Percentiles rank a stretch among this genome's conserved stretches.
Conservation (phyloP, 2,113 vertebrate genomes). For the Pseudopodoces humilis region DNA sequence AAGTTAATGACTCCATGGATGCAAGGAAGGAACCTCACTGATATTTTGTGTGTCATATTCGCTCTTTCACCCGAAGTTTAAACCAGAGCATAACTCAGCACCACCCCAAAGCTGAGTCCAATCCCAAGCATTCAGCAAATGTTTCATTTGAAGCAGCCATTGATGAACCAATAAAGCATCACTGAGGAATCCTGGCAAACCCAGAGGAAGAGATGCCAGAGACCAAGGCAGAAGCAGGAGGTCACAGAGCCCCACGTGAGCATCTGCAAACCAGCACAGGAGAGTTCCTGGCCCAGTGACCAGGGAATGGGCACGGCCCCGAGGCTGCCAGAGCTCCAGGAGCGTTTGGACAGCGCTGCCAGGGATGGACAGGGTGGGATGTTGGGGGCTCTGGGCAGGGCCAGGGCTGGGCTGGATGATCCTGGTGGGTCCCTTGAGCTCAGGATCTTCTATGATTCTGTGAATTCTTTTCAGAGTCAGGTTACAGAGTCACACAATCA, state of each 20-base stretch:
- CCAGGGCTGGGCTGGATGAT: fast-evolving
- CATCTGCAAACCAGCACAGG: background rate
- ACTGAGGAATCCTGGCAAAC: background rate
- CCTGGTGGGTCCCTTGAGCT: background rate
- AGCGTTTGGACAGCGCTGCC: background rate
- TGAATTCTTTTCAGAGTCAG: background rate
- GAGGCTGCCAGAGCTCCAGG: background rate
- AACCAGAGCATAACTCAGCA: background rate
- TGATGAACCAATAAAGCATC: background rate
- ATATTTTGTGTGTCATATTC: background rate
- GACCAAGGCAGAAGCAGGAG: background rate
- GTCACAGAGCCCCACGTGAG: background rate
- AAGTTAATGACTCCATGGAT: background rate
- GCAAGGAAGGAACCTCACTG: background rate
- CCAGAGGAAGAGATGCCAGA: background rate
- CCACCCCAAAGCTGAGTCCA: background rate
- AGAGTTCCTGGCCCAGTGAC: background rate
- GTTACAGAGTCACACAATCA: background rate
- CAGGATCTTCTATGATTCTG: background rate
- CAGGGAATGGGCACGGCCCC: background rate
- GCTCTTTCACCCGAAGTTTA: background rate
- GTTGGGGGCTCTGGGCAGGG: background rate
- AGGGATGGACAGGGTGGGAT: background rate
- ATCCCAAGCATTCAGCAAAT: background rate
- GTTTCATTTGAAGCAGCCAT: background rate